Conservation (phyloP, 1,140 invertebrate species). For the Polypedilum vanderplanki region DNA sequence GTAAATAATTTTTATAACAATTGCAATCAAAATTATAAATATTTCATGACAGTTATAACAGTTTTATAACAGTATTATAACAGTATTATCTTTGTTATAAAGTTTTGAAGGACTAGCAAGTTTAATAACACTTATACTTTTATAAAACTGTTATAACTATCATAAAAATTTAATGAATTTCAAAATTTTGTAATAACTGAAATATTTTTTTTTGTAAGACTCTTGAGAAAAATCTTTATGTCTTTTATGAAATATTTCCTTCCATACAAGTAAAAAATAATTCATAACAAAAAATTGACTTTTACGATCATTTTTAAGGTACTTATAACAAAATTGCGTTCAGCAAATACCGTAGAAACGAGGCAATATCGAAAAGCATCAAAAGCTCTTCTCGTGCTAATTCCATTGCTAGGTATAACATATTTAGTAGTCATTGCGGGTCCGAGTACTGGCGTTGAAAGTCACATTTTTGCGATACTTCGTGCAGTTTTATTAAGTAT, state of each 20-base stretch:
- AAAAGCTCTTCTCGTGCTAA: slow-evolving; percentile 78
- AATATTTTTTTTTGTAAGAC: neutral
- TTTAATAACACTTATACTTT: too few species aligned
- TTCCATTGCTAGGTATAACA: slow-evolving; percentile 81
- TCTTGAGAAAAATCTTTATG: too few species aligned
- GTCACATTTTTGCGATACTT: slow-evolving; percentile 58
- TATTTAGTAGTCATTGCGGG: slow-evolving; percentile 74
- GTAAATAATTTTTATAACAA: too few species aligned
- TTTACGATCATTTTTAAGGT: slow-evolving; percentile 56
- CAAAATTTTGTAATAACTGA: too few species aligned
- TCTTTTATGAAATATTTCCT: too few species aligned
- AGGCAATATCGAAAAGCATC: slow-evolving; percentile 83
- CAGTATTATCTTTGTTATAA: neutral
- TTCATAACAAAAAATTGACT: too few species aligned
- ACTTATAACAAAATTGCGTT: slow-evolving; percentile 83
- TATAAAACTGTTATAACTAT: too few species aligned
- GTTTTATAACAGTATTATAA: neutral
- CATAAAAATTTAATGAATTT: too few species aligned
- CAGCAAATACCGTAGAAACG: slow-evolving; percentile 76
- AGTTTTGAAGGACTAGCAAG: too few species aligned
- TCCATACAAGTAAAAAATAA: too few species aligned
- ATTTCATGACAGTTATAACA: too few species aligned
- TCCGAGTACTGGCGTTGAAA: slow-evolving; percentile 56
- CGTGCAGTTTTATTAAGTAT: slow-evolving; percentile 73
- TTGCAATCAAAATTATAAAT: too few species aligned